Percentiles rank a stretch among this genome's conserved stretches.
Conservation (phyloP, 2,113 vertebrate genomes). For the Thymallus thymallus region DNA sequence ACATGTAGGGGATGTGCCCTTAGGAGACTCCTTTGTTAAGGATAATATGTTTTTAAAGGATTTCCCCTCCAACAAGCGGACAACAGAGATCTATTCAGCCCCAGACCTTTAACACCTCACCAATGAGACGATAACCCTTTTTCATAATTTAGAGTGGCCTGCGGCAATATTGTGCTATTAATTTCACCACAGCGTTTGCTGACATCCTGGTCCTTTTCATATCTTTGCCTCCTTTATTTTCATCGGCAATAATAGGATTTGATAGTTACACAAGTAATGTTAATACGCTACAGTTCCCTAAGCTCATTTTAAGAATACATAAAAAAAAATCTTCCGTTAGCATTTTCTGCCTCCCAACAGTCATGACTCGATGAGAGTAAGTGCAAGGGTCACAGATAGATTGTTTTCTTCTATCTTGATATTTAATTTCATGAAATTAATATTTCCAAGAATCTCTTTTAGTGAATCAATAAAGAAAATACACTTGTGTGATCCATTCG, state of each 20-base stretch:
- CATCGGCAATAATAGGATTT: conserved; percentile 43
- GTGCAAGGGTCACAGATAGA: conserved; percentile 9
- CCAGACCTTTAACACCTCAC: conserved; percentile 42
- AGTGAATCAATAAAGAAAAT: conserved; percentile 33
- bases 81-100: conserved; percentile 52
- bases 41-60: conserved; percentile 48
- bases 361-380: conserved; percentile 12
- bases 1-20: not conserved
- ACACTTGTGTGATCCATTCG: too few species aligned
- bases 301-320: conserved; percentile 45
- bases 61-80: conserved; percentile 35
- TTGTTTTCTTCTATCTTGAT: conserved; percentile 6
- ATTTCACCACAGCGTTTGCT: conserved; percentile 22
- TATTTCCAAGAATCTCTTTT: conserved; percentile 30
- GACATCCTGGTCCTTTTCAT: conserved; percentile 11
- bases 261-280: conserved; percentile 38
- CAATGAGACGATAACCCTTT: conserved; percentile 48
- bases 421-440: conserved; percentile 27
- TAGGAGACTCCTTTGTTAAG: not conserved
- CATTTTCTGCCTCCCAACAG: conserved; percentile 19
- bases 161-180: conserved; percentile 22
- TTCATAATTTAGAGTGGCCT: conserved; percentile 48
- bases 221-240: conserved; percentile 16
- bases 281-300: conserved; percentile 27
- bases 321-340: conserved; percentile 31